Conservation (phyloP, 1,140 invertebrate genomes). For the Calliopsis andreniformis region DNA sequence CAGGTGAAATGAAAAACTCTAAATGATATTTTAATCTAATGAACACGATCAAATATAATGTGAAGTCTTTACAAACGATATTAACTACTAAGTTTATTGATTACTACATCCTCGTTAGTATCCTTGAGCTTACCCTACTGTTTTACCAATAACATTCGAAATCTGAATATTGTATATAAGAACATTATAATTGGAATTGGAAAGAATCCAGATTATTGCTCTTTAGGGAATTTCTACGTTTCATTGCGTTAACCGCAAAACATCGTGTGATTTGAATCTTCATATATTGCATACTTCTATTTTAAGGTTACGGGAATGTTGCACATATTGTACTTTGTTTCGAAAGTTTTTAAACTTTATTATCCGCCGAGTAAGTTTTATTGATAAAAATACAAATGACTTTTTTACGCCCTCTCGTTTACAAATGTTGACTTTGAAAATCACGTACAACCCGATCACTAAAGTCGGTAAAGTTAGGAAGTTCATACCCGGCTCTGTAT, state of each 20-base stretch:
- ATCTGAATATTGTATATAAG: slow-evolving; percentile 12
- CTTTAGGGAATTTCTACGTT: slow-evolving; percentile 20
- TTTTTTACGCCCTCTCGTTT: too few relatives aligned
- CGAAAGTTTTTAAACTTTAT: background rate
- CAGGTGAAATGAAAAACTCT: background rate
- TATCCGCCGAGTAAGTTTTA: slow-evolving; percentile 4
- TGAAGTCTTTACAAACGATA: slow-evolving; percentile 3
- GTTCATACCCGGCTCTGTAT: too few relatives aligned
- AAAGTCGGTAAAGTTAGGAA: too few relatives aligned
- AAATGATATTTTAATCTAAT: background rate
- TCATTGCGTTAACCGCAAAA: slow-evolving; percentile 8
- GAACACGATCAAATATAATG: background rate
- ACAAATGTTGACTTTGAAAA: too few relatives aligned
- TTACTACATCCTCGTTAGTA: slow-evolving; percentile 9
- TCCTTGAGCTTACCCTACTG: slow-evolving; percentile 13
- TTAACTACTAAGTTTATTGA: slow-evolving; percentile 26
- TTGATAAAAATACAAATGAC: too few relatives aligned
- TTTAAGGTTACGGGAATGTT: slow-evolving; percentile 33
- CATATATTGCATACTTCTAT: slow-evolving; percentile 40
- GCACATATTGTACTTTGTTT: background rate
- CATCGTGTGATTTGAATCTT: slow-evolving; percentile 3
- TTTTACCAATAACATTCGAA: slow-evolving; percentile 21
- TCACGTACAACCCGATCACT: too few relatives aligned
- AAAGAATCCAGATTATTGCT: slow-evolving; percentile 14
- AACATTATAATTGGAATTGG: slow-evolving; percentile 50